Conservation (phyloP, 2,797 vertebrate species). For the Malurus splendens region DNA sequence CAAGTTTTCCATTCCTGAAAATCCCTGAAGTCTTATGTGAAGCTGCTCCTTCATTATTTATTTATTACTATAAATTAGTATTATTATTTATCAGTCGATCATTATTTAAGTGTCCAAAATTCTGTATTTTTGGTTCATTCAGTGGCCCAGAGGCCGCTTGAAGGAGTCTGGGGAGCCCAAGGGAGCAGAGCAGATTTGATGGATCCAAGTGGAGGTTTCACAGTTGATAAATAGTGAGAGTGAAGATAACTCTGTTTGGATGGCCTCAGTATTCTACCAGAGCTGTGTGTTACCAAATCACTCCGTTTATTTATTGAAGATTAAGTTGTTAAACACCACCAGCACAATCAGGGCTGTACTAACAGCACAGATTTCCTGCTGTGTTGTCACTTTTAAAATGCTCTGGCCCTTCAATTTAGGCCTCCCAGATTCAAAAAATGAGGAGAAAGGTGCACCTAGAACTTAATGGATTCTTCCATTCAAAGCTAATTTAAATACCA, state of each 20-base stretch:
- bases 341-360: not conserved
- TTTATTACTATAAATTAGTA: no score
- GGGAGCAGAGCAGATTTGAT: not conserved
- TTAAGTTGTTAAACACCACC: not conserved
- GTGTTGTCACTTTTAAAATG: not conserved
- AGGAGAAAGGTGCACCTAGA: not conserved
- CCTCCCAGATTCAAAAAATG: not conserved
- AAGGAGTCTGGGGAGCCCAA: not conserved
- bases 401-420: not conserved
- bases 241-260: not conserved
- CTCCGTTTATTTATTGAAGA: not conserved
- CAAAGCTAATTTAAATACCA: not conserved
- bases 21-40: not conserved
- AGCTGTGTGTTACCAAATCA: not conserved
- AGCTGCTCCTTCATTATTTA: not conserved
- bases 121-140: not conserved
- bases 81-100: no score
- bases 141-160: not conserved
- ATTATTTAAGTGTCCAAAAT: not conserved
- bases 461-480: not conserved
- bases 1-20: not conserved
- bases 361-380: not conserved
- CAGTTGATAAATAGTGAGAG: not conserved
- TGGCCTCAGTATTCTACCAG: not conserved
- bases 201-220: not conserved